A percentile compares a stretch with the other conserved stretches of the same genome.
phyloP scores from a whole-genome alignment of 2,113 vertebrate species.

The Aythya baeri region DNA sequence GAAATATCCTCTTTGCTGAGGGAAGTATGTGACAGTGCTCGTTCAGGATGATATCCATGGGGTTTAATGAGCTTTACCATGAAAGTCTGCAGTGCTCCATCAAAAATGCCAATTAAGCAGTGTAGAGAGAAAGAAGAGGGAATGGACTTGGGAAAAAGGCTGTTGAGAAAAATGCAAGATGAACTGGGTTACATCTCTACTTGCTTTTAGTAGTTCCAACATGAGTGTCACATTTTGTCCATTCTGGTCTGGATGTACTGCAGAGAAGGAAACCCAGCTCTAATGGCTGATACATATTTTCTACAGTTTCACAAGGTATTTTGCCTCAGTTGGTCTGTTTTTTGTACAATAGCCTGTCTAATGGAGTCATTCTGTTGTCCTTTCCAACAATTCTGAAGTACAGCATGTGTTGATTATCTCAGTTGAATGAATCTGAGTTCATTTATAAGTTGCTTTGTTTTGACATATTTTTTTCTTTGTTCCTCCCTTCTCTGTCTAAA shows the following conservation, averaged over 20 bases:
- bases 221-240: neutral
- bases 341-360: neutral
- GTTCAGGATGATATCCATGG: neutral
- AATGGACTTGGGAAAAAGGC: neutral
- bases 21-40: neutral
- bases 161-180: neutral
- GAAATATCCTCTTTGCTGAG: neutral
- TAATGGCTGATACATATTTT: neutral
- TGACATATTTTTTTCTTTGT: conserved; percentile 18
- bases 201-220: neutral
- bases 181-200: neutral
- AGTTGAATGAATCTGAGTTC: conserved; percentile 45
- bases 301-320: conserved; percentile 17
- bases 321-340: neutral
- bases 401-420: conserved; percentile 61
- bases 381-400: conserved; percentile 45
- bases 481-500: conserved; percentile 13
- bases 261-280: neutral
- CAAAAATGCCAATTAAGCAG: neutral
- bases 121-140: neutral
- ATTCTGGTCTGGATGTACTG: neutral
- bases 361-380: conserved; percentile 18
- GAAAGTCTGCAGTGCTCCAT: neutral
- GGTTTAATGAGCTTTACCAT: neutral
- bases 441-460: conserved; percentile 55